Base-by-base conservation (phyloP, 30 jellyfish, hydroid and myxozoan genomes). In the Haliclystus octoradiatus region DNA sequence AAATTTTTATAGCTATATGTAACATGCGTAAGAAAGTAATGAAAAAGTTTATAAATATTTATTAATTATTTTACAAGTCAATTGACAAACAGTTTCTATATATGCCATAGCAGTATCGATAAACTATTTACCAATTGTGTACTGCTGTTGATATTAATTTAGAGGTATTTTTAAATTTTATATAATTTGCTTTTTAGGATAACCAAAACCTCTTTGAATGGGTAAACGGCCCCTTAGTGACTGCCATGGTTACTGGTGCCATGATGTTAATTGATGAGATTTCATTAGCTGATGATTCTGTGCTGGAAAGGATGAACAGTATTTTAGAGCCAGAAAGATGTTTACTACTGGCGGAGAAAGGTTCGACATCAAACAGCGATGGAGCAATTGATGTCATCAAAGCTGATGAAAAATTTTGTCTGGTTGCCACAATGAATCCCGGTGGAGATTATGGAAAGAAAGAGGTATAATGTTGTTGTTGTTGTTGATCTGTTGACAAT, bases 391-490 rank as follows among this genome's bases (percentile, higher is more conserved):
- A 83, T 63, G 63, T 84, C 32, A 79, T 92, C 13, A 69, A 50
- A 2, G 96, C 99, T 3, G 70, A 63, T 32, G 79, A 74, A 26
- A 28, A 69, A 22, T 92, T 92, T 65, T 83, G 94, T 13, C 33
- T 92, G 61, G 53, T 84, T 73, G 96, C 96, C 2, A 92, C 99
- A 7, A 92, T 92, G 99, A 92, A 92, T 46, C 99, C 99, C 22
- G 96, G 96, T 25, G 96, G 96, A 23, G 99, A 92, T 71, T 92
- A 67, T 63, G 99, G 99, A 23, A 92, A 92, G 75, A 83, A 84
- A 70, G 99, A 92, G 93, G 97, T 80, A 30, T 5, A 5, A 40
- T n/a, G n/a, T n/a, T n/a, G n/a, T n/a, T n/a, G n/a, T n/a, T n/a
- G n/a, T n/a, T n/a, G n/a, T n/a, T n/a, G n/a, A n/a, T n/a, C n/a